Evolutionary conservation across 2,888 invertebrate species (phyloP).

Genomic region (Limnephilus lunatus): DNA sequence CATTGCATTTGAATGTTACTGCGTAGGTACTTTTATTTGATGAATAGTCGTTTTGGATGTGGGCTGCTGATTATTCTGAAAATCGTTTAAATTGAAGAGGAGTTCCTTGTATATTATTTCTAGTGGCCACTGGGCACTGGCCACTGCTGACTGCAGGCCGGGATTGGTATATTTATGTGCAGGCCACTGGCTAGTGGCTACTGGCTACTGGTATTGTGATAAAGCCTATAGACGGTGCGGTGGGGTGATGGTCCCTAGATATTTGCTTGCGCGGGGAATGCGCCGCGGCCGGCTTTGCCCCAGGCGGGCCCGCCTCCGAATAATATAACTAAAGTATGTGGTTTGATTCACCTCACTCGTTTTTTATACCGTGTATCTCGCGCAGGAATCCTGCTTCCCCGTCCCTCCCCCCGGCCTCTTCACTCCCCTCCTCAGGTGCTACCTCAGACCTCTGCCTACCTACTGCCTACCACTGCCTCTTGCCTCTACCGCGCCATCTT

Average conservation of each 20-base stretch:
- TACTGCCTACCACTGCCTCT: background rate
- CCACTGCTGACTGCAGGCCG: too few relatives aligned
- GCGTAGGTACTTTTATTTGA: background rate
- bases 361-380: conserved; percentile 40
- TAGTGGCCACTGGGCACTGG: background rate
- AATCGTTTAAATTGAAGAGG: background rate
- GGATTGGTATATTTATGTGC: too few relatives aligned
- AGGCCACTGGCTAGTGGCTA: too few relatives aligned
- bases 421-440: conserved; percentile 35
- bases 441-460: conserved; percentile 17
- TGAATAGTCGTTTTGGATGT: background rate
- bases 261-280: conserved; percentile 31
- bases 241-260: background rate
- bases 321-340: conserved; percentile 44
- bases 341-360: conserved; percentile 47
- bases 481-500: background rate
- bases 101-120: background rate
- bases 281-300: conserved; percentile 27
- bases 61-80: background rate
- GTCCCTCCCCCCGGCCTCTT: conserved; percentile 43
- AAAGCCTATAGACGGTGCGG: background rate
- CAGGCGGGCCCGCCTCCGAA: conserved; percentile 44
- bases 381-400: conserved; percentile 46
- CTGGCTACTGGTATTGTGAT: background rate
- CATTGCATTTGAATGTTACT: background rate